A percentile compares a stretch with the other conserved stretches of the same genome.
phyloP scores from a whole-genome alignment of 2,113 vertebrate genomes.

The Vulpes vulpes region DNA sequence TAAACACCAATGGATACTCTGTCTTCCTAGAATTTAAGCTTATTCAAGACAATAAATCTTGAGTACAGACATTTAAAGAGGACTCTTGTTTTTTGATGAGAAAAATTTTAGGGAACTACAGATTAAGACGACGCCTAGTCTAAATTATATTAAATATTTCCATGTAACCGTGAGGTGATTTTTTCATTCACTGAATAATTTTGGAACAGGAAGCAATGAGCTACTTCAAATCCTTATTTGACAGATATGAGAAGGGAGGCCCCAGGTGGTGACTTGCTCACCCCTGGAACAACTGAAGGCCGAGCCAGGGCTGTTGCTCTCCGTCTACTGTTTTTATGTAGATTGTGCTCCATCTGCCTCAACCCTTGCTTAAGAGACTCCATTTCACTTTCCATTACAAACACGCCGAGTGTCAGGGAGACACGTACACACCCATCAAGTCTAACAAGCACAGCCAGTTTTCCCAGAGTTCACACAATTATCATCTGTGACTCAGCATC shows the following conservation, averaged over 20 bases:
- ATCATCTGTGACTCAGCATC: constrained; percentile 48
- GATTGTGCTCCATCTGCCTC: neutral
- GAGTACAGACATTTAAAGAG: neutral
- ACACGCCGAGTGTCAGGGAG: constrained; percentile 14
- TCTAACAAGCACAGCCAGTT: constrained; percentile 70
- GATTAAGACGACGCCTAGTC: neutral
- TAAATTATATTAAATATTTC: neutral
- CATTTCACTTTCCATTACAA: constrained; percentile 43
- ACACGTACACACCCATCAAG: neutral
- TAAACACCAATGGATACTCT: neutral
- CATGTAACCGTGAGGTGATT: neutral
- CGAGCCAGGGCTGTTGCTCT: neutral
- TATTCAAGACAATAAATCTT: neutral
- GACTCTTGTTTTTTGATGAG: neutral
- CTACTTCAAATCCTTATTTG: neutral
- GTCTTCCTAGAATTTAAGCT: neutral
- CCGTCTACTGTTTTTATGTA: neutral
- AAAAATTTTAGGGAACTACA: neutral
- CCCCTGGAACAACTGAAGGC: neutral
- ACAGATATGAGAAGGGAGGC: neutral
- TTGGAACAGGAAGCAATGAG: neutral
- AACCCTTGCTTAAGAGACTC: neutral
- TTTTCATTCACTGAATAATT: neutral
- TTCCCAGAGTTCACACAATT: neutral
- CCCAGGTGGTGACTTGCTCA: neutral